These are phyloP conservation scores for Misgurnus mizolepis DNA, from an alignment of 2,113 vertebrate species.

Conservation along the genomic window DNA sequence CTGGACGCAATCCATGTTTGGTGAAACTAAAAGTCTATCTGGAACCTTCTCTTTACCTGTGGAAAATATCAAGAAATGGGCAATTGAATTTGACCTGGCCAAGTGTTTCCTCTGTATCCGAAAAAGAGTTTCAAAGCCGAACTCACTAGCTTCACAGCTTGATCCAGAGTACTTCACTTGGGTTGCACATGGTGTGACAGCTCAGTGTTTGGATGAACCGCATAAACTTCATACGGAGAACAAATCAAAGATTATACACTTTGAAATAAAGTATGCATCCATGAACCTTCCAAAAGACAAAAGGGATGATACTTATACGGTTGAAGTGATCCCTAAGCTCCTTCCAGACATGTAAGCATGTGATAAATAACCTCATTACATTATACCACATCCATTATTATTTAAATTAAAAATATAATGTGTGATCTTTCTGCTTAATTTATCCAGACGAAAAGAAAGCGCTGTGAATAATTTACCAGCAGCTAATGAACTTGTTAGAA, in stretches of 20 bases:
- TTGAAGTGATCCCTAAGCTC: constrained; percentile 79
- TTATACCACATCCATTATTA: background rate
- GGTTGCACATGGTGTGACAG: constrained; percentile 78
- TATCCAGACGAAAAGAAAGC: constrained; percentile 77
- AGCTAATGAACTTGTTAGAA: constrained; percentile 64
- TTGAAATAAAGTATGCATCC: constrained; percentile 70
- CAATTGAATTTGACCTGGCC: constrained; percentile 66
- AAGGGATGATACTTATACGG: constrained; percentile 60
- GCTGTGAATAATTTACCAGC: constrained; percentile 61
- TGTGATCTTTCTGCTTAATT: constrained; percentile 11
- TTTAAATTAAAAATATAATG: background rate
- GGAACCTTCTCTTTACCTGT: constrained; percentile 65
- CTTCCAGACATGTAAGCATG: constrained; percentile 78
- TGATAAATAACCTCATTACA: background rate
- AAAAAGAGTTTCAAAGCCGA: constrained; percentile 55
- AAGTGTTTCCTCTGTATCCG: constrained; percentile 80
- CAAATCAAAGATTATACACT: constrained; percentile 55
- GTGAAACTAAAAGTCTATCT: constrained; percentile 52
- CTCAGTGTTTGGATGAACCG: accelerated
- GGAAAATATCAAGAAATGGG: constrained; percentile 54
- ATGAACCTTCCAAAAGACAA: constrained; percentile 68
- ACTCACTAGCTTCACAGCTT: constrained; percentile 37
- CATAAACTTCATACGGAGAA: background rate
- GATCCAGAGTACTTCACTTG: constrained; percentile 74
- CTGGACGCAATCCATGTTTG: constrained; percentile 58